Evolutionary conservation across 1,140 invertebrate species (phyloP).

Genomic region (Hesperophylax magnus): DNA sequence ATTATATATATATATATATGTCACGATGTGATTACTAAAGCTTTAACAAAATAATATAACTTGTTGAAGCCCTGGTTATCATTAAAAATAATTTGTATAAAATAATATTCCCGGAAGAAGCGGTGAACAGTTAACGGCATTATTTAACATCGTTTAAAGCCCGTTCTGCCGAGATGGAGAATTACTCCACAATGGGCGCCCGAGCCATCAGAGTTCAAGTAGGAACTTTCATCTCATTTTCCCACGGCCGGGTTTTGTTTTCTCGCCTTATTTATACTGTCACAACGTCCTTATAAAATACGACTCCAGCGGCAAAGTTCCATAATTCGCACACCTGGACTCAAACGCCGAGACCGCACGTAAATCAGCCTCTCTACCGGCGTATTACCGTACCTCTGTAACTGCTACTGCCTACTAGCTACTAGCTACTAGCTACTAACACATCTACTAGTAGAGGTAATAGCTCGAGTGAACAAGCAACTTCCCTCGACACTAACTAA

Average conservation of each 20-base stretch:
- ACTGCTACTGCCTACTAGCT: too few species aligned
- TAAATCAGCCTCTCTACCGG: not conserved
- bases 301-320: conserved; percentile 22
- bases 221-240: conserved; percentile 37
- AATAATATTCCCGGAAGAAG: too few species aligned
- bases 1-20: too few species aligned
- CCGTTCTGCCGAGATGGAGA: not conserved
- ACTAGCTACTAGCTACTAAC: too few species aligned
- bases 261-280: conserved; percentile 42
- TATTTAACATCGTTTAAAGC: conserved; percentile 1
- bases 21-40: too few species aligned
- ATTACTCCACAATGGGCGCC: conserved; percentile 20
- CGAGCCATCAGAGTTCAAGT: conserved; percentile 14
- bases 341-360: conserved; percentile 17
- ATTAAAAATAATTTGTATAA: too few species aligned
- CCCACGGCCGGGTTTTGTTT: conserved; percentile 32
- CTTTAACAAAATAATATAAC: too few species aligned
- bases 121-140: not conserved
- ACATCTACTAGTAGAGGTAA: too few species aligned
- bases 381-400: too few species aligned
- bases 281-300: conserved; percentile 42
- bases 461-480: too few species aligned
- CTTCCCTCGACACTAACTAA: too few species aligned
- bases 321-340: conserved; percentile 32
- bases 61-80: too few species aligned